Evolutionary conservation across 2,113 vertebrate genomes (phyloP).

Genomic region (Brevimyrus niger): DNA sequence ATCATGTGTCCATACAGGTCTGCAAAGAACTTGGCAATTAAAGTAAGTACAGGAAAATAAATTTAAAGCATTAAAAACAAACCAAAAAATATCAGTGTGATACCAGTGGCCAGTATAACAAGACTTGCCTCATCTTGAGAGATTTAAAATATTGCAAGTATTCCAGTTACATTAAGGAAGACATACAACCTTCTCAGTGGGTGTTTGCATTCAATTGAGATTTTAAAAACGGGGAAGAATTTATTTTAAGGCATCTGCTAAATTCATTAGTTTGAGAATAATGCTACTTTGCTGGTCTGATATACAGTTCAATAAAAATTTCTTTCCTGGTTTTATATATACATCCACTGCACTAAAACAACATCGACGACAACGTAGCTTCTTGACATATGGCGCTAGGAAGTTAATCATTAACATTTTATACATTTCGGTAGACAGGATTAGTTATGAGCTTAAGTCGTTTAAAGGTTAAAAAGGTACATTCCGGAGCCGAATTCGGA

Average conservation of each 20-base stretch:
- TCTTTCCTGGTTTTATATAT: not conserved
- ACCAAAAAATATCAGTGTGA: not conserved
- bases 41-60: not conserved
- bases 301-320: not conserved
- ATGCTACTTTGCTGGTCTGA: not conserved
- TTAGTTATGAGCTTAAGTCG: not conserved
- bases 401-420: not conserved
- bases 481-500: not conserved
- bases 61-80: not conserved
- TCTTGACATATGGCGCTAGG: not conserved
- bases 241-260: not conserved
- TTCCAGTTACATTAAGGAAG: not conserved
- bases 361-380: not conserved
- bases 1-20: not conserved
- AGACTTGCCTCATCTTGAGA: not conserved
- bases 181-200: not conserved
- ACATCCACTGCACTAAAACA: not conserved
- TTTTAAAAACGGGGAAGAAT: not conserved
- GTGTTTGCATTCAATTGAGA: not conserved
- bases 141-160: not conserved
- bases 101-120: not conserved
- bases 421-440: not conserved
- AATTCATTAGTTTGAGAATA: not conserved
- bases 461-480: not conserved
- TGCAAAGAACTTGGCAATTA: not conserved